phyloP scores from a whole-genome alignment of 2,888 invertebrate genomes.

The Lycocerus yunnanus region DNA sequence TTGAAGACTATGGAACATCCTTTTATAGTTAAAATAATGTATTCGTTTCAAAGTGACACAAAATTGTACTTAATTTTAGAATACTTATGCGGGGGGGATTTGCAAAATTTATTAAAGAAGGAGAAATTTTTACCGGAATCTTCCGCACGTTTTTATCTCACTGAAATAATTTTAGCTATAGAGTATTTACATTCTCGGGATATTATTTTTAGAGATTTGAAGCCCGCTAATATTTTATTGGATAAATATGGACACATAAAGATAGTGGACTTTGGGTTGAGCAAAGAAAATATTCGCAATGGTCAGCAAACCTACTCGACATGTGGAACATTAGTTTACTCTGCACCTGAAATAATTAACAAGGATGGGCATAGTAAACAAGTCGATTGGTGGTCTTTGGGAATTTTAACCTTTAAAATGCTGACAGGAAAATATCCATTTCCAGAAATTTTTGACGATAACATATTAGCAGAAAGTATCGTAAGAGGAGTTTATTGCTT shows the following conservation, averaged over 20 bases:
- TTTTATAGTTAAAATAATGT: not conserved
- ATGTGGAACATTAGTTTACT: conserved; percentile 96
- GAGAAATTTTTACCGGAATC: not conserved
- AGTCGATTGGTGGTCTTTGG: conserved; percentile 98
- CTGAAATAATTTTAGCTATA: not conserved
- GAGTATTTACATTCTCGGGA: conserved; percentile 28
- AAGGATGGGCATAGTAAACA: conserved; percentile 94
- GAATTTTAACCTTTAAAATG: conserved; percentile 99
- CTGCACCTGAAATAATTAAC: conserved; percentile 93
- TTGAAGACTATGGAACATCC: conserved; percentile 90
- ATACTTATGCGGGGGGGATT: not conserved
- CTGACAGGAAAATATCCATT: conserved; percentile 45
- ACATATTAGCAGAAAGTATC: not conserved
- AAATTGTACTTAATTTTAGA: not conserved
- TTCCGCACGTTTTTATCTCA: not conserved
- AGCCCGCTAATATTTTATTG: conserved; percentile 95
- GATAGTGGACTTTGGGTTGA: conserved; percentile 98
- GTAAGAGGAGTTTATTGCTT: not conserved
- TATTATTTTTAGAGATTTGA: conserved; percentile 97
- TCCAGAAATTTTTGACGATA: not conserved
- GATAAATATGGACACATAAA: conserved; percentile 99
- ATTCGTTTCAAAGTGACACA: not conserved
- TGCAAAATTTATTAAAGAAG: not conserved
- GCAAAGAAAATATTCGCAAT: conserved; percentile 98
- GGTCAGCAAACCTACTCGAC: conserved; percentile 95